phyloP scores from a whole-genome alignment of 1,140 invertebrate genomes.

The Danaus melanippus region DNA sequence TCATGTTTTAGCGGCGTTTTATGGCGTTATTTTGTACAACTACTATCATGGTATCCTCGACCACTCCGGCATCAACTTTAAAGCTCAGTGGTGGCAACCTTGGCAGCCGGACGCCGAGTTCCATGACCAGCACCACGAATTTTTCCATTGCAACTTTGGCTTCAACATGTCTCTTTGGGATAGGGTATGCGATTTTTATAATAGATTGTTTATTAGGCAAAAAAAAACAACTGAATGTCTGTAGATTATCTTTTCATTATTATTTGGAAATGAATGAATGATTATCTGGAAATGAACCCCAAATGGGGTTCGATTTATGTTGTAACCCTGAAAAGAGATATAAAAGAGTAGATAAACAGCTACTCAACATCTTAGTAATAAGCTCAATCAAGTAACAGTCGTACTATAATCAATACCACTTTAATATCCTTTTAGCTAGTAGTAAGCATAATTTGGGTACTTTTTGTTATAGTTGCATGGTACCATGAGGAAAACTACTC shows the following conservation, averaged over 20 bases:
- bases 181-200: conserved; percentile 62
- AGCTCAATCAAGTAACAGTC: too few species aligned
- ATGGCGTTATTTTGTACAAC: conserved; percentile 74
- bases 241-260: too few species aligned
- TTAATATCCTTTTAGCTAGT: neutral
- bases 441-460: neutral
- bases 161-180: conserved; percentile 81
- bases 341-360: too few species aligned
- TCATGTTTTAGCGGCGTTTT: conserved; percentile 73
- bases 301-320: too few species aligned
- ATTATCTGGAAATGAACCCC: too few species aligned
- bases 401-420: neutral
- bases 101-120: conserved; percentile 84
- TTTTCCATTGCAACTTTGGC: conserved; percentile 84
- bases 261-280: too few species aligned
- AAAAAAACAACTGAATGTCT: neutral
- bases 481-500: conserved; percentile 76
- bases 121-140: conserved; percentile 85
- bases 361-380: too few species aligned
- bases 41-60: conserved; percentile 84
- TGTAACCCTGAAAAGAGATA: too few species aligned
- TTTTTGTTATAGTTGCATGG: conserved; percentile 74
- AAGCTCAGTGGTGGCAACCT: conserved; percentile 82
- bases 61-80: conserved; percentile 84
- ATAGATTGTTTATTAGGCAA: neutral